These are phyloP conservation scores for Falco novaeseelandiae DNA, from an alignment of 2,797 vertebrate genomes.

Conservation along the genomic window DNA sequence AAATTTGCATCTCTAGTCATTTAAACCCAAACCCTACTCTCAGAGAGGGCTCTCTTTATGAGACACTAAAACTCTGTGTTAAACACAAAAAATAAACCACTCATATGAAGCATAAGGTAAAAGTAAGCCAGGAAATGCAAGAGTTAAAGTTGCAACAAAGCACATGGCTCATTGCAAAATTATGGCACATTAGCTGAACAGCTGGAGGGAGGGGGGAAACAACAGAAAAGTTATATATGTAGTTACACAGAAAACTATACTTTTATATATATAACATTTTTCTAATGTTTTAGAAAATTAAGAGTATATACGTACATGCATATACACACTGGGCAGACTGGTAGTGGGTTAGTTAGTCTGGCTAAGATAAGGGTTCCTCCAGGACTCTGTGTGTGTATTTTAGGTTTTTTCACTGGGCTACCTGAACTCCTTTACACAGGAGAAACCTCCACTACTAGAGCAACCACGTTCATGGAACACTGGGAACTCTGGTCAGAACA, in stretches of 20 bases:
- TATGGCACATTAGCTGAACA: not conserved
- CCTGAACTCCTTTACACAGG: not conserved
- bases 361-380: not conserved
- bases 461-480: not conserved
- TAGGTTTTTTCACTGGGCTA: not conserved
- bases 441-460: not conserved
- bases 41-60: not conserved
- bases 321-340: not conserved
- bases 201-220: rapidly evolving
- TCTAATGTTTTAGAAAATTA: not conserved
- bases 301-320: not conserved
- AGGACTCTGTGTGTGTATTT: not conserved
- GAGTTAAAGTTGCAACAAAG: not conserved
- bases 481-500: not conserved
- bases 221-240: not conserved
- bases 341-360: not conserved
- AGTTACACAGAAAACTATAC: not conserved
- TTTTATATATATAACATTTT: not conserved
- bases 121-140: not conserved
- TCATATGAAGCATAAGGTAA: not conserved
- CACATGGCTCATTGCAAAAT: not conserved
- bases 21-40: not conserved
- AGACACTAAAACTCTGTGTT: not conserved
- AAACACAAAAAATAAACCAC: not conserved
- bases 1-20: not conserved